Base-by-base conservation (phyloP, 2,113 vertebrate genomes). In the Osmerus mordax region DNA sequence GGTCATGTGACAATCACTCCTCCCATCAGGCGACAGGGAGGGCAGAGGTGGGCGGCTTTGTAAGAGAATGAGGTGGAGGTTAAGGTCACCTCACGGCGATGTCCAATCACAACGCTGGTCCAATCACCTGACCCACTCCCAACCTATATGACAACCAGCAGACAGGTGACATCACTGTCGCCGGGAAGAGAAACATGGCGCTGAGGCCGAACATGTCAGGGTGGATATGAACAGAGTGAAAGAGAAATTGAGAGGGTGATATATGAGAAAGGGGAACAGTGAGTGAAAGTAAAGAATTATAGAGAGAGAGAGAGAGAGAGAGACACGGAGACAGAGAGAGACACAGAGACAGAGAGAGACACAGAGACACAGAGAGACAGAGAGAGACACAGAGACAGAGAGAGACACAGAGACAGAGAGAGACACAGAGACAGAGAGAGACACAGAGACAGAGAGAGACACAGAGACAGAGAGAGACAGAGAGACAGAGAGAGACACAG, bases 1-100 rank as follows among this genome's bases (percentile, higher is more conserved):
- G 64, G 64, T 65, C 64, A 65, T 16, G 15, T 51, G 36, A 65
- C 36, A 51, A 21, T 65, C 36, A 65, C 32, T 65, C 64, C 18
- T 65, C 36, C 63, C 19, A 51, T 65, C 64, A 23, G 32, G 32
- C 47, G 64, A 65, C 64, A 65, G 41, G 18, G 19, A 60, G 9
- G 58, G n/a, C 14, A 8, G 54, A 56, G 54, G 14, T 15, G 7
- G 54, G 55, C 9, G 55, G 15, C 55, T 56, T 16, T 56, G 55
- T 18, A 4, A 19, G 1, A 3, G 2, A 18, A 16, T 18, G 15
- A 56, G n/a, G 4, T 0, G n/a, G 55, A 56, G 15, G 55, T 16
- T 56, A 19, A 19, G n/a, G 55, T 18, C 15, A 18, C 55, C 15
- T 56, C 55, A 56, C n/a, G 11, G 4, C 16, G 15, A 56, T 4